Conservation (phyloP, 1,140 invertebrate species). For the Medauroidea extradentata region DNA sequence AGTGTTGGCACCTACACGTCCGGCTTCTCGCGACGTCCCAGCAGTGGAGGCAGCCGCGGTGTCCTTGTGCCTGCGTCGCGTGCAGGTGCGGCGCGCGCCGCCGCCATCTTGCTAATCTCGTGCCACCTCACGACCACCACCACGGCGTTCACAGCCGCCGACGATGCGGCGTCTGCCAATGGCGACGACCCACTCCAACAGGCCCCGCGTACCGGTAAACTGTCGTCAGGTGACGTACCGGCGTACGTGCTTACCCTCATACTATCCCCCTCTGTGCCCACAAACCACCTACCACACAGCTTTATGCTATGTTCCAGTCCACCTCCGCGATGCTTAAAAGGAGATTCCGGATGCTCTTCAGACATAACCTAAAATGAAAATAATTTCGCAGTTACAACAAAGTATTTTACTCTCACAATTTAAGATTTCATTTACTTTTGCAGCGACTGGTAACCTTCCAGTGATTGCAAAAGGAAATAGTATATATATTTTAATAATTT, state of each 20-base stretch:
- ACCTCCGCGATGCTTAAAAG: too few species aligned
- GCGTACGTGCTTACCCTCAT: neutral
- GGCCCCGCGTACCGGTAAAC: slow-evolving; percentile 6
- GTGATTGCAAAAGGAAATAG: too few species aligned
- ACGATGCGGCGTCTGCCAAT: slow-evolving; percentile 38
- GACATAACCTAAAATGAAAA: too few species aligned
- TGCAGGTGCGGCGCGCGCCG: slow-evolving; percentile 82
- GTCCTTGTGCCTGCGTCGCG: slow-evolving; percentile 66
- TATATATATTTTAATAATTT: too few species aligned
- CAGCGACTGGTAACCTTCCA: too few species aligned
- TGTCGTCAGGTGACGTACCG: slow-evolving; percentile 3
- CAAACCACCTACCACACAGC: too few species aligned
- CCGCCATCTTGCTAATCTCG: slow-evolving; percentile 87
- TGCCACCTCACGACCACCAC: slow-evolving; percentile 61
- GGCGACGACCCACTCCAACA: slow-evolving; percentile 44
- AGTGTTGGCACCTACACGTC: slow-evolving; percentile 55
- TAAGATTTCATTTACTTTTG: too few species aligned
- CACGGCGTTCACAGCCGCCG: slow-evolving; percentile 42
- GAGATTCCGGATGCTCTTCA: too few species aligned
- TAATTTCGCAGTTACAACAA: too few species aligned
- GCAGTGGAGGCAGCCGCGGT: slow-evolving; percentile 50
- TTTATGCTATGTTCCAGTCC: too few species aligned
- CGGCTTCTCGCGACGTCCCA: slow-evolving; percentile 53
- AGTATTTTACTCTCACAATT: too few species aligned
- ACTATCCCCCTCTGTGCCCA: neutral